Percentiles rank a stretch among this genome's conserved stretches.
Evolutionary conservation across 2,797 vertebrate genomes (phyloP).

Genomic region (Cossypha dichroa): DNA sequence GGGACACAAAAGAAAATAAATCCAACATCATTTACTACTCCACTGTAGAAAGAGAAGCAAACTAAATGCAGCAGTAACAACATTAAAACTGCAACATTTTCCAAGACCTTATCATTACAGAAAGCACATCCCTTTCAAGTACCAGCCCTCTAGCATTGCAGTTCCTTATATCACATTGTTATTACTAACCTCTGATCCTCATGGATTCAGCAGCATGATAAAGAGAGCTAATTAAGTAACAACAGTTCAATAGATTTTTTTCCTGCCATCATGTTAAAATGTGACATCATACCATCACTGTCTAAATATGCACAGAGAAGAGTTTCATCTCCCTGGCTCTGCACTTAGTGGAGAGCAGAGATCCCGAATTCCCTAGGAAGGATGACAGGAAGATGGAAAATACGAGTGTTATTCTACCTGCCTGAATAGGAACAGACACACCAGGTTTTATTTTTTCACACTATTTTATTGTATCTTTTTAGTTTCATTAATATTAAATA

Average conservation of each 20-base stretch:
- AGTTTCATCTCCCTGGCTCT: background rate
- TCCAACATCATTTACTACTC: background rate
- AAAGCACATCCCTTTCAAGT: conserved; percentile 10
- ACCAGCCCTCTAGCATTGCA: background rate
- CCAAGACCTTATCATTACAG: conserved; percentile 8
- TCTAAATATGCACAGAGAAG: background rate
- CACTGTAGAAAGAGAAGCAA: background rate
- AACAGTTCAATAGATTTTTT: background rate
- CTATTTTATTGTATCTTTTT: background rate
- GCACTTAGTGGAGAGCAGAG: background rate
- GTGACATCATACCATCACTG: background rate
- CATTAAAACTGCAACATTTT: conserved; percentile 6
- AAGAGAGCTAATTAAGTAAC: background rate
- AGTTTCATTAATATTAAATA: background rate
- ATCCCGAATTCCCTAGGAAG: background rate
- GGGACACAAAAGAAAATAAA: background rate
- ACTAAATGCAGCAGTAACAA: conserved; percentile 7
- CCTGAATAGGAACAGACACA: background rate
- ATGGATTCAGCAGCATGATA: background rate
- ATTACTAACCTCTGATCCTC: conserved; percentile 9
- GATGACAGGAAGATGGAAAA: background rate
- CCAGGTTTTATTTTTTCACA: background rate
- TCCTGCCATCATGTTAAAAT: background rate
- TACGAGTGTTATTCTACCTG: accelerated
- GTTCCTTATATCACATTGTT: background rate